These are phyloP conservation scores for Helarctos malayanus DNA, from an alignment of 2,797 vertebrate genomes.

Conservation along the genomic window DNA sequence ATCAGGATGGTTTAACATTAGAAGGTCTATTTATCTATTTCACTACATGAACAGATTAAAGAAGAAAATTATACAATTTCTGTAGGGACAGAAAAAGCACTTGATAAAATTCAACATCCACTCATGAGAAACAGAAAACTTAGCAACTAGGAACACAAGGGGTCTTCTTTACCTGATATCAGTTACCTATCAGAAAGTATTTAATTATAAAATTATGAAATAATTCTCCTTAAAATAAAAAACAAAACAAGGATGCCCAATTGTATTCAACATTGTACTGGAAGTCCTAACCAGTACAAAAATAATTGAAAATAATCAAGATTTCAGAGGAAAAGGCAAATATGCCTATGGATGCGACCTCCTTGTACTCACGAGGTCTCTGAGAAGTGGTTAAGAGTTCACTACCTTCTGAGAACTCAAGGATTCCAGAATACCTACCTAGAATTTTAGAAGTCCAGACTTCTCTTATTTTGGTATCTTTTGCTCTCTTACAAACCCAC, in stretches of 20 bases:
- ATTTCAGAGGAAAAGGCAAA: constrained; percentile 10
- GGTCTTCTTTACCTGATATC: neutral
- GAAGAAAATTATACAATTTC: neutral
- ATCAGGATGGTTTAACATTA: neutral
- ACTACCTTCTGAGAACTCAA: neutral
- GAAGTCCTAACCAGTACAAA: neutral
- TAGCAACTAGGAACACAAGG: neutral
- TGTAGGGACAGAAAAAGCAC: neutral
- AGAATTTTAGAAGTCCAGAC: neutral
- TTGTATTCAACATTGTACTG: neutral
- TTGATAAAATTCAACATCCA: neutral
- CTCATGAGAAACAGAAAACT: neutral
- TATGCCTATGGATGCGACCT: no score
- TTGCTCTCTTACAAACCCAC: neutral
- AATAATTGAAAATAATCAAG: neutral
- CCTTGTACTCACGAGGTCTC: neutral
- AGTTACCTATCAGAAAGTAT: neutral
- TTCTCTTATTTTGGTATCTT: neutral
- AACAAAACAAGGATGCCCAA: neutral
- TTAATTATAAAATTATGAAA: neutral
- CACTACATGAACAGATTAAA: neutral
- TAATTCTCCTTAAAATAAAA: constrained; percentile 29
- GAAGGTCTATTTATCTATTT: neutral
- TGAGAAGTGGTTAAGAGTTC: neutral
- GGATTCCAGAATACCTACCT: neutral